Evolutionary conservation across 2,797 vertebrate genomes (phyloP), one percentile per base, ranked within the genome.

Genomic region (Eutrigla gurnardus): DNA sequence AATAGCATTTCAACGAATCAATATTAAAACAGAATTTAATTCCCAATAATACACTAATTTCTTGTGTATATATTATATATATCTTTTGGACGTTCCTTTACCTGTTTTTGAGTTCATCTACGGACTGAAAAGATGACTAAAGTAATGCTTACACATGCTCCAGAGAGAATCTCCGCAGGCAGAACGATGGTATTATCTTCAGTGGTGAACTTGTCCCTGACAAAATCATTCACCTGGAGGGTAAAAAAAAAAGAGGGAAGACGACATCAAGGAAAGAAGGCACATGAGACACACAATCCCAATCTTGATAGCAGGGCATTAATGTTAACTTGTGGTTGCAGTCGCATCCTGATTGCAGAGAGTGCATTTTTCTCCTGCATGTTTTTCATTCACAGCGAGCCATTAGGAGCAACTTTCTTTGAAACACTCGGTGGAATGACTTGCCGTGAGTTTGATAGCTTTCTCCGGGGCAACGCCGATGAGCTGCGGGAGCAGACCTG

Each of bases 381-480:
- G 81, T 83, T 88, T 91, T 84, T 74, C 83, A 84, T 88, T 86
- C 86, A 73, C 69, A 81, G 63, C 39, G 79, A 88, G 80, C 91
- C 84, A 64, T 43, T 82, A 58, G 18, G 35, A 73, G 63, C 72
- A 78, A 87, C 83, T 77, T 81, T 91, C 77, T 78, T 71, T 45
- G 78, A 86, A 83, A 80, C 52, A 80, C 90, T 87, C 81, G 86
- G 77, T 71, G 75, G 93, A 93, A 92, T 90, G 91, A 98, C 97
- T 96, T 96, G 96, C 98, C 93, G 97, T 99, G 91, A 99, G 96
- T 93, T 99, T 99, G 95, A 99, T 99, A 89, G 98, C 98, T 93
- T 99, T 99, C 94, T 99, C 97, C 72, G 98, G 98, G 91, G 98
- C 97, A 84, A 99, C 98, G 76, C 97, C 98, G 84, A 99, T 97